phyloP scores from a whole-genome alignment of 2,113 vertebrate genomes.

The Aythya baeri region DNA sequence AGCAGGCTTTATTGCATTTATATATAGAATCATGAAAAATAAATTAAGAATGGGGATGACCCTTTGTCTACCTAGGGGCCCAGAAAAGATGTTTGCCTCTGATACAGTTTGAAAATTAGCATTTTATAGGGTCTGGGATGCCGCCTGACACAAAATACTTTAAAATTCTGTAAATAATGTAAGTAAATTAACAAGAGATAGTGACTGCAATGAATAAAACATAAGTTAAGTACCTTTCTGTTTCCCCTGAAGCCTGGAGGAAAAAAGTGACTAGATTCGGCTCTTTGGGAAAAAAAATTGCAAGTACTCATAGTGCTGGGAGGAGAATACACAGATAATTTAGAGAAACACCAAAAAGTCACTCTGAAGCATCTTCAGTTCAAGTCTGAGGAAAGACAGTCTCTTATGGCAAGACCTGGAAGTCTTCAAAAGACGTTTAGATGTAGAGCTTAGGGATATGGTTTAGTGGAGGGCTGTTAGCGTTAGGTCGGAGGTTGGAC shows the following conservation, averaged over 20 bases:
- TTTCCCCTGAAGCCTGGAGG: conserved; percentile 47
- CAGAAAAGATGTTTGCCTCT: conserved; percentile 58
- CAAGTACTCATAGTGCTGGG: not conserved
- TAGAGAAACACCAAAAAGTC: not conserved
- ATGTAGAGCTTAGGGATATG: no score
- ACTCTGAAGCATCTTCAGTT: not conserved
- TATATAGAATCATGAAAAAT: conserved; percentile 69
- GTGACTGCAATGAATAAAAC: conserved; percentile 68
- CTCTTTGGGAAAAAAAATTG: not conserved
- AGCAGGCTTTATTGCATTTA: conserved; percentile 50
- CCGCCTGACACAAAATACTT: conserved; percentile 66
- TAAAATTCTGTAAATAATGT: conserved; percentile 77
- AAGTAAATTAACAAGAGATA: conserved; percentile 74
- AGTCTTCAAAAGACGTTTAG: no score
- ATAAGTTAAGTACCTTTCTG: conserved; percentile 56
- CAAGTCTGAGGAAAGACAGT: not conserved
- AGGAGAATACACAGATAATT: not conserved
- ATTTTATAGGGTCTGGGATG: conserved; percentile 63
- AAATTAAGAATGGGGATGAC: conserved; percentile 58
- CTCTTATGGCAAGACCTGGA: not conserved
- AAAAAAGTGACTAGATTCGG: conserved; percentile 51
- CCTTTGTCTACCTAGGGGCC: conserved; percentile 52
- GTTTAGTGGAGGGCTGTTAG: no score
- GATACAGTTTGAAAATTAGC: conserved; percentile 64
- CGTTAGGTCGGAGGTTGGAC: no score